A percentile compares a stretch with the other conserved stretches of the same genome.
phyloP scores from a whole-genome alignment of 2,113 vertebrate genomes.

The Lophotis ruficrista region DNA sequence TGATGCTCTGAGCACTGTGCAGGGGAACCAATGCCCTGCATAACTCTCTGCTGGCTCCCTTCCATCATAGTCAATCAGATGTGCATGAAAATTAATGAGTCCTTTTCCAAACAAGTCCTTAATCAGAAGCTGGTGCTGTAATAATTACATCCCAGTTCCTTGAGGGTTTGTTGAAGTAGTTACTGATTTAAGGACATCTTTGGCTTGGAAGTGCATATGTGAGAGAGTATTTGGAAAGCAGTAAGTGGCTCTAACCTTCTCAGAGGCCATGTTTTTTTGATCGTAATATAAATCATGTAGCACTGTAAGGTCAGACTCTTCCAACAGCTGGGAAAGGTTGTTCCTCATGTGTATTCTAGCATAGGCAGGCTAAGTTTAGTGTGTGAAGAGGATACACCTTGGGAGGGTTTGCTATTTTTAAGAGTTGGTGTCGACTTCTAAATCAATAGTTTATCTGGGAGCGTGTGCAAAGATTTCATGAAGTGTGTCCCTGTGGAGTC shows the following conservation, averaged over 20 bases:
- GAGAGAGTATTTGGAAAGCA: constrained; percentile 12
- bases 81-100: constrained; percentile 6
- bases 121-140: constrained; percentile 38
- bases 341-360: background rate
- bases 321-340: background rate
- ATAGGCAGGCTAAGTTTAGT: background rate
- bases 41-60: background rate
- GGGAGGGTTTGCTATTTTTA: background rate
- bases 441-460: background rate
- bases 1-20: background rate
- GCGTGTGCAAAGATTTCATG: rapidly evolving
- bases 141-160: constrained; percentile 34
- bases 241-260: constrained; percentile 25
- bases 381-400: constrained; percentile 12
- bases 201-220: background rate
- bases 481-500: background rate
- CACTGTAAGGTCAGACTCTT: constrained; percentile 11
- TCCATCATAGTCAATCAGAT: background rate
- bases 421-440: background rate
- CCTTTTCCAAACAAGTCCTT: background rate
- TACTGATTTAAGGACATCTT: constrained; percentile 38
- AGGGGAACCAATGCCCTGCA: background rate
- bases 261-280: constrained; percentile 15
- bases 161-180: background rate
- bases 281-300: constrained; percentile 12